Conservation (phyloP, 2,113 vertebrate genomes). For the Phyllostomus hastatus region DNA sequence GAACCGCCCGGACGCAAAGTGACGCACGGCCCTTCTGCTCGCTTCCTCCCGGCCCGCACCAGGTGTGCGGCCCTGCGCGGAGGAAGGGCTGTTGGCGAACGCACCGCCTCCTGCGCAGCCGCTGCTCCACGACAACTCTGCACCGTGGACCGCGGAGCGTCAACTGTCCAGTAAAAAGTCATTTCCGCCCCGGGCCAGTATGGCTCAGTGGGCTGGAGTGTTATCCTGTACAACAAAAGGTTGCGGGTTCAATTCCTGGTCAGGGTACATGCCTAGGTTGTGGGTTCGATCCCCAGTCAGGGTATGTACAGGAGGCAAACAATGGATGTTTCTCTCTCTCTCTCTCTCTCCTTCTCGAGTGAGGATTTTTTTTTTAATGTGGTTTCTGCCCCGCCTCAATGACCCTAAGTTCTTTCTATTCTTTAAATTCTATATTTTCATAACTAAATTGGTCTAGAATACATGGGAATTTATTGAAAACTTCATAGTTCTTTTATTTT, state of each 20-base stretch:
- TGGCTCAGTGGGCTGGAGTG: no score
- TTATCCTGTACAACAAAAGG: no score
- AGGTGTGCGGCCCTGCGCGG: neutral
- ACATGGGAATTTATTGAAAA: neutral
- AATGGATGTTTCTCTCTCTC: no score
- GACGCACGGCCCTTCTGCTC: neutral
- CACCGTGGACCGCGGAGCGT: rapidly evolving
- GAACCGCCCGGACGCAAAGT: neutral
- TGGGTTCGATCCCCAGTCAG: no score
- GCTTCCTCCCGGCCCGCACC: neutral
- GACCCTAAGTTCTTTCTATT: neutral
- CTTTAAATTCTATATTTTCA: neutral
- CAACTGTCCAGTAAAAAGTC: neutral
- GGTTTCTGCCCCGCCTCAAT: neutral
- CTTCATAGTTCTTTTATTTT: neutral
- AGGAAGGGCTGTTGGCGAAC: neutral
- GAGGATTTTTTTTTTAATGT: no score
- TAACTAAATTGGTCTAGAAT: neutral
- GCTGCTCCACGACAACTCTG: neutral
- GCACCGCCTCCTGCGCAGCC: neutral
- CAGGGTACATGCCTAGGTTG: no score
- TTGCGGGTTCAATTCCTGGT: no score
- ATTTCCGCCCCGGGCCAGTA: no score
- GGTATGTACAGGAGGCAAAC: no score
- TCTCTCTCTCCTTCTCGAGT: no score